Evolutionary conservation across 2,888 invertebrate genomes (phyloP).

Genomic region (Drosophila nigricruria): DNA sequence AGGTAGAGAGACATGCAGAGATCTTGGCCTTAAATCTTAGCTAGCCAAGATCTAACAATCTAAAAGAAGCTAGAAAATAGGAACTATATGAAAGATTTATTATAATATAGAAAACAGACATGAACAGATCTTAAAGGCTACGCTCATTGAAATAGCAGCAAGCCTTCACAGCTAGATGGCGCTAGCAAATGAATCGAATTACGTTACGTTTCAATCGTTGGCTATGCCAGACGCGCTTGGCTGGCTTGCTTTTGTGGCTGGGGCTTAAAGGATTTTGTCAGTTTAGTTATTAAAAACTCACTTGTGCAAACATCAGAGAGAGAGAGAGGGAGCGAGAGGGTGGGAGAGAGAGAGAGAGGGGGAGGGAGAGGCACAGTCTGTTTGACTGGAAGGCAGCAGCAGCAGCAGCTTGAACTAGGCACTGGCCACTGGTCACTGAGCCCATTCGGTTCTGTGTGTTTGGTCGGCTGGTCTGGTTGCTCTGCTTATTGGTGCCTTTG

Average conservation of each 20-base stretch:
- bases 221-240: background rate
- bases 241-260: conserved; percentile 8
- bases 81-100: no score
- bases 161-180: background rate
- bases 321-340: background rate
- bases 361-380: background rate
- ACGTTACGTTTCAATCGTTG: conserved; percentile 13
- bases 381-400: background rate
- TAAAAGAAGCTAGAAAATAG: background rate
- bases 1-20: no score
- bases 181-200: conserved; percentile 23
- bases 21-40: no score
- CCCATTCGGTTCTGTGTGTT: conserved; percentile 4
- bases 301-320: conserved; percentile 31
- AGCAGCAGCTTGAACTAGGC: background rate
- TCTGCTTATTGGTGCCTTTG: conserved; percentile 61
- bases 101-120: no score
- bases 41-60: background rate
- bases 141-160: background rate
- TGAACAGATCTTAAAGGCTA: no score
- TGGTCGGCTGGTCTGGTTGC: conserved; percentile 14
- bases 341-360: background rate
- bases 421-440: background rate
- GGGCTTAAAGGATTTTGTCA: conserved; percentile 74
- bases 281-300: conserved; percentile 77